Conservation (phyloP, 1,140 invertebrate genomes). For the Drosophila carrolli region DNA sequence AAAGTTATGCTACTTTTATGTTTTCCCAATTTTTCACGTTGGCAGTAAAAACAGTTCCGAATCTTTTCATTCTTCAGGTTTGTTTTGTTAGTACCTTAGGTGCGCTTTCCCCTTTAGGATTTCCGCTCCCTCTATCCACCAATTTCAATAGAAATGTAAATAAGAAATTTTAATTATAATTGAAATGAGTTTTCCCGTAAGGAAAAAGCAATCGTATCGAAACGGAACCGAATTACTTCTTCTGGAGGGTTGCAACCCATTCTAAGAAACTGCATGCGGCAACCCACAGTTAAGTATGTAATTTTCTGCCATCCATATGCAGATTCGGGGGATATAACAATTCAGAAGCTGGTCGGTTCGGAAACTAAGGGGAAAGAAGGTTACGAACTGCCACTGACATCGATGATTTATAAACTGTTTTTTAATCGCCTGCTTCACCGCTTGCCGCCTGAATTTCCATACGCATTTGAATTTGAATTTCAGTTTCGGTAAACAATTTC, state of each 20-base stretch:
- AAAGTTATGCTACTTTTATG: slow-evolving; percentile 59
- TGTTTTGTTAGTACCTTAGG: slow-evolving; percentile 44
- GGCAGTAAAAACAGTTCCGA: slow-evolving; percentile 46
- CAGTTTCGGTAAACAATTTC: slow-evolving; percentile 44
- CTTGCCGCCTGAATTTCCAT: slow-evolving; percentile 32
- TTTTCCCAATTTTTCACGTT: slow-evolving; percentile 73
- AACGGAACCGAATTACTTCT: slow-evolving; percentile 13
- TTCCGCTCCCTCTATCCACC: slow-evolving; percentile 4
- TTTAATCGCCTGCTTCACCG: slow-evolving; percentile 49
- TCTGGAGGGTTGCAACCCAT: slow-evolving; percentile 29
- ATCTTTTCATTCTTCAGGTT: slow-evolving; percentile 35
- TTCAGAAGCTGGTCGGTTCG: neutral
- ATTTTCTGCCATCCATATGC: slow-evolving; percentile 62
- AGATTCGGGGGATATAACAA: slow-evolving; percentile 29
- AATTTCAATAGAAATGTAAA: slow-evolving; percentile 82
- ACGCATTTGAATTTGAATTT: slow-evolving; percentile 34
- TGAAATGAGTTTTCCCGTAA: slow-evolving; percentile 64
- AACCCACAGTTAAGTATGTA: slow-evolving; percentile 63
- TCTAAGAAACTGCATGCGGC: slow-evolving; percentile 61
- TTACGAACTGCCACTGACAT: slow-evolving; percentile 30
- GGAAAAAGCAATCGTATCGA: slow-evolving; percentile 21
- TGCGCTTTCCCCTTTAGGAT: slow-evolving; percentile 32
- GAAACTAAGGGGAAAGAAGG: neutral
- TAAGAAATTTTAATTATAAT: slow-evolving; percentile 81
- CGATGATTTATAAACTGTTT: slow-evolving; percentile 77